phyloP scores from a whole-genome alignment of 2,113 vertebrate genomes.

The Syngnathus floridae region DNA sequence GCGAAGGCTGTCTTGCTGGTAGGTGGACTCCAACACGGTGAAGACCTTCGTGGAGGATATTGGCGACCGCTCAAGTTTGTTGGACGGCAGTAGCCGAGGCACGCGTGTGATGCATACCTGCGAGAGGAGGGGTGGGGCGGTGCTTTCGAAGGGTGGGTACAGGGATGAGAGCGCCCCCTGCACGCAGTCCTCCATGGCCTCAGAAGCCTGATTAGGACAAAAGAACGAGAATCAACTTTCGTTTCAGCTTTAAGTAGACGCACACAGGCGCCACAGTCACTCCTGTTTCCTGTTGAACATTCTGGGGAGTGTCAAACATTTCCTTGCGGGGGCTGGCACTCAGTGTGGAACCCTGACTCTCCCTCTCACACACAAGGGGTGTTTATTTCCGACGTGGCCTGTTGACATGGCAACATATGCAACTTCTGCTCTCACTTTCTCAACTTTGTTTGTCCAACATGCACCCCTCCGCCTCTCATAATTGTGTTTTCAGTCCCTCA shows the following conservation, averaged over 20 bases:
- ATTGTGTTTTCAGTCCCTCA: constrained; percentile 3
- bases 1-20: constrained; percentile 83
- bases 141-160: constrained; percentile 88
- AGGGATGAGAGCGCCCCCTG: constrained; percentile 86
- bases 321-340: constrained; percentile 36
- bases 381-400: constrained; percentile 56
- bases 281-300: constrained; percentile 62
- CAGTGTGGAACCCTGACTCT: constrained; percentile 24
- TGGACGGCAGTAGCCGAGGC: neutral
- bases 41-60: constrained; percentile 68
- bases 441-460: constrained; percentile 11
- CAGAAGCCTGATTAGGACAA: constrained; percentile 73
- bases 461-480: constrained; percentile 3
- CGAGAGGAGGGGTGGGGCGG: constrained; percentile 83
- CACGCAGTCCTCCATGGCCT: constrained; percentile 91
- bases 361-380: constrained; percentile 25
- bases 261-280: constrained; percentile 16
- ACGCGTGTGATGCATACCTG: constrained; percentile 61
- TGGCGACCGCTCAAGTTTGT: neutral
- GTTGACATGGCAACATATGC: constrained; percentile 52
- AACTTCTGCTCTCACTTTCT: constrained; percentile 30
- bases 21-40: constrained; percentile 84
- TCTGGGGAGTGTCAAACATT: constrained; percentile 61
- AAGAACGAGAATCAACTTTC: constrained; percentile 19
- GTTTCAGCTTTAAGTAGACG: constrained; percentile 29